Base-by-base conservation (phyloP, 2,888 invertebrate species). In the Latrodectus hesperus region DNA sequence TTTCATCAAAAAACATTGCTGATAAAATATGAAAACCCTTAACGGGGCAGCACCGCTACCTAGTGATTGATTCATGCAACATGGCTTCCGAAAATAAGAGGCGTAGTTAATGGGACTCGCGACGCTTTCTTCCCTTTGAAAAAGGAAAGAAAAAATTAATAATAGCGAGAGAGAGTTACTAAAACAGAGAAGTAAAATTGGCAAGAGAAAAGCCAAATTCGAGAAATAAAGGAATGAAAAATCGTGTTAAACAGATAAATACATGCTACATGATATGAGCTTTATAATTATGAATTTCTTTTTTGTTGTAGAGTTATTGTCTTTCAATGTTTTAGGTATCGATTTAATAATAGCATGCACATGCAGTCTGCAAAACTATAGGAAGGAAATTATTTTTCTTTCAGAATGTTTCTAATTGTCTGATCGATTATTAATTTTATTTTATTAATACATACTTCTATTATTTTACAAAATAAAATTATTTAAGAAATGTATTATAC, bases 11-110 rank as follows among this genome's bases (percentile, higher is more conserved):
- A 60, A 74, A 74, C 81, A 74, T 17, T 22, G 52, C 38, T 74
- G 81, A 81, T 81, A 81, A 81, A 81, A 81, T 81, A 81, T 81
- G 81, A 81, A 81, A 81, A 26, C 73, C 73, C 51, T 67, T n/a
- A 60, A n/a, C 65, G 65, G 16, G 11, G 53, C 64, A 9, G 53
- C 64, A 22, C 51, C 80, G 12, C 12, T 64, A 60, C 72, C 49
- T 10, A 64, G 51, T 81, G 81, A 81, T 81, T 81, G 81, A 81
- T 81, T 81, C 80, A 22, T 14, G 71, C 65, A 77, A 77, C 77
- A 26, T 73, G 67, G 81, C 73, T 81, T 81, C 74, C 38, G 81
- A 74, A 80, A n/a, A 73, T 74, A 71, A 65, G 64, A 70, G 53
- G 64, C 22, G 81, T 60, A 71, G 74, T 71, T 81, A 81, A 81